phyloP scores from a whole-genome alignment of 2,113 vertebrate genomes.

The Syngnathoides biaculeatus region DNA sequence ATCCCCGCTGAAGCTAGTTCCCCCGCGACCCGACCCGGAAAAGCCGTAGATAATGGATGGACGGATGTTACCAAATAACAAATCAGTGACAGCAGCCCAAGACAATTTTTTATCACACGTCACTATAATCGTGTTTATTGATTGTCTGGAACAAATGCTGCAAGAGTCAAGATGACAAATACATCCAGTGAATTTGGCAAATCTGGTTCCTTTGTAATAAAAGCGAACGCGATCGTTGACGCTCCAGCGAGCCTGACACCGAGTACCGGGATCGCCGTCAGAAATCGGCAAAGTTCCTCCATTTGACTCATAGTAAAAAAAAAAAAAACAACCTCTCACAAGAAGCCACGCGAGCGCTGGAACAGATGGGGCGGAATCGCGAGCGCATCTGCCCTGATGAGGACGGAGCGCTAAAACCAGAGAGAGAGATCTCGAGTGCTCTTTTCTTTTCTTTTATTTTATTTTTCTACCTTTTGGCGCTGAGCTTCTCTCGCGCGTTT shows the following conservation, averaged over 20 bases:
- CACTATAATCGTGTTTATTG: too few species aligned
- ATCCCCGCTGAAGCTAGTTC: too few species aligned
- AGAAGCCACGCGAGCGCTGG: constrained; percentile 26
- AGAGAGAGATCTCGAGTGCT: neutral
- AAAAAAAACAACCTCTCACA: neutral
- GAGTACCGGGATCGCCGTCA: neutral
- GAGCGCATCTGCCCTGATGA: constrained; percentile 68
- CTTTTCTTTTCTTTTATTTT: too few species aligned
- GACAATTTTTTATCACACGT: too few species aligned
- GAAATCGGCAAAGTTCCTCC: constrained; percentile 31
- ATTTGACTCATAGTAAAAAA: constrained; percentile 8
- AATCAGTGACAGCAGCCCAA: too few species aligned
- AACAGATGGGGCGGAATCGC: constrained; percentile 63
- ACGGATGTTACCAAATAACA: too few species aligned
- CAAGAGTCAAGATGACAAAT: too few species aligned
- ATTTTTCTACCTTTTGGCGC: constrained; percentile 26
- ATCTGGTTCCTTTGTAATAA: neutral
- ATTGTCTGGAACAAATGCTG: too few species aligned
- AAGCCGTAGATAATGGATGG: too few species aligned
- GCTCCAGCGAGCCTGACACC: neutral
- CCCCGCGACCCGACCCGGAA: too few species aligned
- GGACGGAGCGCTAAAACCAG: neutral
- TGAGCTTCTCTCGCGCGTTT: constrained; percentile 51
- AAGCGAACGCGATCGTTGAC: neutral
- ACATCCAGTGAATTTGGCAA: neutral